A percentile compares a stretch with the other conserved stretches of the same genome.
phyloP scores from a whole-genome alignment of 1,140 invertebrate genomes.

The Anoplolepis gracilipes region DNA sequence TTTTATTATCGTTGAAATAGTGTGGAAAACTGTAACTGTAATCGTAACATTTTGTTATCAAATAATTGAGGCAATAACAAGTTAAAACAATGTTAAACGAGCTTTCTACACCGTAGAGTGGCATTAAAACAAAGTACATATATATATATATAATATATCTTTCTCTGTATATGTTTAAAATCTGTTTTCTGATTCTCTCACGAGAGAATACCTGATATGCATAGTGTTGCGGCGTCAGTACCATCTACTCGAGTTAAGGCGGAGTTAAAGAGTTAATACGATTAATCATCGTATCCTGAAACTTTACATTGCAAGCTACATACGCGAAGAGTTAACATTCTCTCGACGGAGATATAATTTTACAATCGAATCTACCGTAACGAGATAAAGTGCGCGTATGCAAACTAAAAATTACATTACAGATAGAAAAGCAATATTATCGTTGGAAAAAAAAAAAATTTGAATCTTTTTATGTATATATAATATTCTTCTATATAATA shows the following conservation, averaged over 20 bases:
- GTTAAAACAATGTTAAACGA: constrained; percentile 4
- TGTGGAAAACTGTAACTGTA: not conserved
- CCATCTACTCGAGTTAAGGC: not conserved
- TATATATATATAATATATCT: not conserved
- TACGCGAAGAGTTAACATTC: not conserved
- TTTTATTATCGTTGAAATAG: not conserved
- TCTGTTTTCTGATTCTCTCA: not conserved
- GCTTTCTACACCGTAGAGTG: not conserved
- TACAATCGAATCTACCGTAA: not conserved
- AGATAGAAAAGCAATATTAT: not conserved
- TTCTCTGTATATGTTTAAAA: constrained; percentile 6
- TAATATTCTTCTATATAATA: not conserved
- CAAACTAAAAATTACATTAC: not conserved
- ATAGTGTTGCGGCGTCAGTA: not conserved
- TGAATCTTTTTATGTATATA: constrained; percentile 1
- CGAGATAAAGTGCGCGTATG: not conserved
- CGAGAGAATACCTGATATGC: not conserved
- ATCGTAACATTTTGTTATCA: too few species aligned
- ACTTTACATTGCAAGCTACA: not conserved
- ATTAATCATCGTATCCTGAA: not conserved
- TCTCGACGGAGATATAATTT: not conserved
- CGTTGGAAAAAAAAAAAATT: not conserved
- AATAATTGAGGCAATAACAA: not conserved
- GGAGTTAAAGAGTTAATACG: constrained; percentile 1
- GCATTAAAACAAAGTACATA: not conserved